These are phyloP conservation scores for Fistularia commersonii DNA, from an alignment of 2,797 vertebrate species.

Conservation along the genomic window DNA sequence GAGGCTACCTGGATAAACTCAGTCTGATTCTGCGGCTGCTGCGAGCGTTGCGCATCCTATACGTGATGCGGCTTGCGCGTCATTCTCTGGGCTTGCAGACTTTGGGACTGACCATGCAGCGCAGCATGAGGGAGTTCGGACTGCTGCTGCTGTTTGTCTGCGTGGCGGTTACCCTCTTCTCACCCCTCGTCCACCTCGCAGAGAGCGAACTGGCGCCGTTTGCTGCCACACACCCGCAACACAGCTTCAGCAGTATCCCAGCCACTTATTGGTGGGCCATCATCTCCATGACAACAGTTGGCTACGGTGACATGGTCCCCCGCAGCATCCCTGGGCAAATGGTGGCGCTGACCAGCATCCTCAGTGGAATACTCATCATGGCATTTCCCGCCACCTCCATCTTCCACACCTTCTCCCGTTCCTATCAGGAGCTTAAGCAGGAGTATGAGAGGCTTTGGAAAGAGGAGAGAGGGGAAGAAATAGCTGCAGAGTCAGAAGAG, in stretches of 20 bases:
- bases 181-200: conserved; percentile 87
- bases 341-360: conserved; percentile 92
- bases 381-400: conserved; percentile 95
- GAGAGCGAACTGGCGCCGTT: conserved; percentile 88
- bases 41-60: conserved; percentile 89
- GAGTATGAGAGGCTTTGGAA: conserved; percentile 75
- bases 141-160: conserved; percentile 90
- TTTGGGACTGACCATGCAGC: conserved; percentile 86
- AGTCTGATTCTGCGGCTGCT: conserved; percentile 87
- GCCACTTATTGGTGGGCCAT: conserved; percentile 98
- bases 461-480: conserved; percentile 62
- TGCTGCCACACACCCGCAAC: conserved; percentile 75
- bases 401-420: conserved; percentile 94
- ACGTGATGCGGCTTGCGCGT: conserved; percentile 93
- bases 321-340: conserved; percentile 90
- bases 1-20: conserved; percentile 89
- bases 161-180: conserved; percentile 89
- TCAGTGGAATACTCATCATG: conserved; percentile 97
- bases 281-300: conserved; percentile 97
- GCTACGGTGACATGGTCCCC: conserved; percentile 95
- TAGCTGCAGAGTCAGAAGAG: conserved; percentile 31
- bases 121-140: conserved; percentile 86
- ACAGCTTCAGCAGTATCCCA: conserved; percentile 92
- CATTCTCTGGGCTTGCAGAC: conserved; percentile 95
- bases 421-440: conserved; percentile 87